Conservation (phyloP, 2,888 invertebrate species). For the Synanthedon myopaeformis region DNA sequence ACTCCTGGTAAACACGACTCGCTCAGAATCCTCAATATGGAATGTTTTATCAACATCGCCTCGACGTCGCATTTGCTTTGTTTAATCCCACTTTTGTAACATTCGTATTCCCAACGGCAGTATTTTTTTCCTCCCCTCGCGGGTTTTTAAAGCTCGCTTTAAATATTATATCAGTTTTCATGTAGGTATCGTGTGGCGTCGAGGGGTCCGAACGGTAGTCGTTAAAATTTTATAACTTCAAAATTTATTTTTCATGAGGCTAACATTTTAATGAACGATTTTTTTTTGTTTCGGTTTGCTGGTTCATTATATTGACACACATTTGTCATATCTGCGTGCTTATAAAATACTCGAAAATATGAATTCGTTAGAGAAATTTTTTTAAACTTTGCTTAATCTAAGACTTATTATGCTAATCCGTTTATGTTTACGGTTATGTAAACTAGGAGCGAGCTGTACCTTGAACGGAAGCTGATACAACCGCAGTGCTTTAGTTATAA, state of each 20-base stretch:
- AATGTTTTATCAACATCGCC: constrained; percentile 13
- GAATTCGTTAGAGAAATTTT: too few relatives aligned
- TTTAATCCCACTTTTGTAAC: constrained; percentile 9
- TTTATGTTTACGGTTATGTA: constrained; percentile 22
- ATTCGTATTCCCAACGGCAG: constrained; percentile 41
- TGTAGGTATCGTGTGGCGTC: constrained; percentile 57
- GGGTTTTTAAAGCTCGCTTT: constrained; percentile 46
- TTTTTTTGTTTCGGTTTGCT: too few relatives aligned
- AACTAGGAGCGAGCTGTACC: constrained; percentile 15
- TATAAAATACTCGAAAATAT: too few relatives aligned
- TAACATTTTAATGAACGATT: constrained; percentile 15
- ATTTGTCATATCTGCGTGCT: too few relatives aligned
- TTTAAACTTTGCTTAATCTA: constrained; percentile 5
- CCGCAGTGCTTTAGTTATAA: constrained; percentile 23
- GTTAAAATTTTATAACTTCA: constrained; percentile 35
- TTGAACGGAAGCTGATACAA: constrained; percentile 15
- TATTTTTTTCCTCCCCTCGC: constrained; percentile 47
- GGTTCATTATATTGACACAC: too few relatives aligned
- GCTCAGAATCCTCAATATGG: neutral
- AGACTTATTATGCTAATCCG: constrained; percentile 5
- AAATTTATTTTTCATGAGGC: constrained; percentile 28
- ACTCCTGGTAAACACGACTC: constrained; percentile 4
- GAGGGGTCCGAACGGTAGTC: constrained; percentile 32
- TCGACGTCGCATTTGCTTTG: constrained; percentile 24
- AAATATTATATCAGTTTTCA: constrained; percentile 66